Base-by-base conservation (phyloP, 2,113 vertebrate genomes). In the Papio anubis region DNA sequence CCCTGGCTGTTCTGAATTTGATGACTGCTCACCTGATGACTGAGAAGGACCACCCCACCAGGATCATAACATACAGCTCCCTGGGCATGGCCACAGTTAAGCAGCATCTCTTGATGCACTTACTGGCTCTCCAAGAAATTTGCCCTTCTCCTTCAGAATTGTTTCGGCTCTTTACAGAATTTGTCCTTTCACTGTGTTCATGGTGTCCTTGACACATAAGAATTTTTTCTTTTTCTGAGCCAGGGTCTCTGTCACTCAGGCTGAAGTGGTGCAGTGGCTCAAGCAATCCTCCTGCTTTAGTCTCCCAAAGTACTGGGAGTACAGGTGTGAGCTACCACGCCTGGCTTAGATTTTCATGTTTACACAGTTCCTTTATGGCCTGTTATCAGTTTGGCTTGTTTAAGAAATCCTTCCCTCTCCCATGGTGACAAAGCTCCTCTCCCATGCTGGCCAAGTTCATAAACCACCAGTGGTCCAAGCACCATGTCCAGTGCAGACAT, bases 31-130 rank as follows among this genome's bases (percentile, higher is more conserved):
- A 32, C 32, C 43, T 52, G 72, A 13, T 45, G 25, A 57, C 38
- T 27, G 12, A 21, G 35, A 21, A 75, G 79, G 4, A n/a, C 27
- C 2, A 20, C 21, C 3, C 5, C 23, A 7, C 9, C 0, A 8
- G 2, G 11, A 32, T 5, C 0, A 11, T 6, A 38, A 5, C 1
- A 0, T 20, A 3, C 7, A 61, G 86, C 0, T 25, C 43, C 70
- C 52, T 8, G 52, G 30, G 11, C 23, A 79, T 13, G 27, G 45
- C 32, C 2, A 4, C 43, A n/a, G 40, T 5, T 32, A 23, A 38
- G n/a, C 59, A 55, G 59, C 57, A 64, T 5, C 27, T 68, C 75
- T 66, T 7, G 8, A 1, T 6, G 57, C 16, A 82, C 4, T 23
- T 80, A 10, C 8, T 17, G 55, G 45, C 57, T 35, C n/a, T 27